Evolutionary conservation across 2,888 invertebrate genomes (phyloP).

Genomic region (Drosophila sordidula): DNA sequence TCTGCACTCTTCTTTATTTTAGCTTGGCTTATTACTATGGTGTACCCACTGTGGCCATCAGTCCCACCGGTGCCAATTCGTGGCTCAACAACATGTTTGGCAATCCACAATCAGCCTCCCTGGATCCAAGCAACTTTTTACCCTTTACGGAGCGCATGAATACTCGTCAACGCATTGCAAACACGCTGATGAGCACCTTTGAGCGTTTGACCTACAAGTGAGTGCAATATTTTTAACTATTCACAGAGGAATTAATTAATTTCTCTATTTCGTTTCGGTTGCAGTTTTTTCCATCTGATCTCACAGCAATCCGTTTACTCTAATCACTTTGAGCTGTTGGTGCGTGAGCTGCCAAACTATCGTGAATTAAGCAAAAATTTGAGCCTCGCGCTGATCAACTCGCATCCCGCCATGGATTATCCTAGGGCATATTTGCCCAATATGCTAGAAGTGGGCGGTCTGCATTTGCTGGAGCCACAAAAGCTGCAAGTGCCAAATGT

Average conservation of each 20-base stretch:
- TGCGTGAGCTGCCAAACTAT: conserved; percentile 81
- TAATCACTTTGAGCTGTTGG: conserved; percentile 81
- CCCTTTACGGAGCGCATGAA: conserved; percentile 85
- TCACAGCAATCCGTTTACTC: conserved; percentile 83
- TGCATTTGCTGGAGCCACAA: conserved; percentile 67
- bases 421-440: conserved; percentile 84
- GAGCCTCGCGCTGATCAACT: conserved; percentile 83
- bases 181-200: conserved; percentile 84
- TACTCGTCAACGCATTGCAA: conserved; percentile 84
- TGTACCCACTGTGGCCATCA: conserved; percentile 83
- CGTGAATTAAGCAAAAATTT: conserved; percentile 83
- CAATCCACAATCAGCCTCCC: conserved; percentile 85
- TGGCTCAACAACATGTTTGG: conserved; percentile 86
- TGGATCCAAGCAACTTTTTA: conserved; percentile 85
- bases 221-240: conserved; percentile 1
- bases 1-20: conserved; percentile 19
- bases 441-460: conserved; percentile 83
- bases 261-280: conserved; percentile 5
- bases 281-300: conserved; percentile 84
- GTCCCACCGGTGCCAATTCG: conserved; percentile 85
- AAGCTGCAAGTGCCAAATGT: conserved; percentile 73
- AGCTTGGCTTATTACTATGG: conserved; percentile 84
- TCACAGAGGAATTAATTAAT: not conserved
- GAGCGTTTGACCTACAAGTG: conserved; percentile 84
- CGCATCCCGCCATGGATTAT: conserved; percentile 83